Conservation (phyloP, 2,888 invertebrate genomes). For the Melolontha melolontha region DNA sequence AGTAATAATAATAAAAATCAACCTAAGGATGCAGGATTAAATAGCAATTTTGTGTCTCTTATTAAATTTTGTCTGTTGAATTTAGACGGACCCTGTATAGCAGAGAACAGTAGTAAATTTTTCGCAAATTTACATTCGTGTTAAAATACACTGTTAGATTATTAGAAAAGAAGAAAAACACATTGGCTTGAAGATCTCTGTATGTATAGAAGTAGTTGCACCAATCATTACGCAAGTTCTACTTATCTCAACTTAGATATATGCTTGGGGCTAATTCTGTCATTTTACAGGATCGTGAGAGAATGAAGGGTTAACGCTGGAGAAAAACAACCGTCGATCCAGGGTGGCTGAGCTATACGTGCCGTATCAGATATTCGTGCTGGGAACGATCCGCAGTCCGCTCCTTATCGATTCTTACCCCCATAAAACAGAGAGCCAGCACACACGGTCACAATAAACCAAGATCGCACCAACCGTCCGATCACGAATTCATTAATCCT, state of each 20-base stretch:
- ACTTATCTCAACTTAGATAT: not conserved
- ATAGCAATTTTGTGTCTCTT: no score
- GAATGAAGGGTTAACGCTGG: constrained; percentile 28
- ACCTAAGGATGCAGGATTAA: no score
- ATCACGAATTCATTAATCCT: constrained; percentile 42
- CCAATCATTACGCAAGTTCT: no score
- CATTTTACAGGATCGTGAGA: constrained; percentile 34
- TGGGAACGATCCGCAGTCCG: constrained; percentile 56
- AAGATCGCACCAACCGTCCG: constrained; percentile 39
- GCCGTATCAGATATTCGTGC: constrained; percentile 60
- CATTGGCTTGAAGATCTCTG: no score
- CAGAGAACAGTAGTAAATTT: no score
- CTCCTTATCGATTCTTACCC: constrained; percentile 59
- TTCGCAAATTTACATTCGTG: no score
- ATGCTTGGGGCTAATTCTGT: constrained; percentile 21
- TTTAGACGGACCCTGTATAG: no score
- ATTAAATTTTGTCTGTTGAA: no score
- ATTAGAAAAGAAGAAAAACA: no score
- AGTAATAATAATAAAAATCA: no score
- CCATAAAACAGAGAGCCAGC: constrained; percentile 49
- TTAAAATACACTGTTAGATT: no score
- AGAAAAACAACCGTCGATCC: constrained; percentile 17
- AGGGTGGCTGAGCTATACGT: constrained; percentile 30
- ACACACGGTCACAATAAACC: constrained; percentile 40
- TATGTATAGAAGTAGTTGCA: no score